Conservation (phyloP, 2,113 vertebrate genomes). For the Natator depressus region DNA sequence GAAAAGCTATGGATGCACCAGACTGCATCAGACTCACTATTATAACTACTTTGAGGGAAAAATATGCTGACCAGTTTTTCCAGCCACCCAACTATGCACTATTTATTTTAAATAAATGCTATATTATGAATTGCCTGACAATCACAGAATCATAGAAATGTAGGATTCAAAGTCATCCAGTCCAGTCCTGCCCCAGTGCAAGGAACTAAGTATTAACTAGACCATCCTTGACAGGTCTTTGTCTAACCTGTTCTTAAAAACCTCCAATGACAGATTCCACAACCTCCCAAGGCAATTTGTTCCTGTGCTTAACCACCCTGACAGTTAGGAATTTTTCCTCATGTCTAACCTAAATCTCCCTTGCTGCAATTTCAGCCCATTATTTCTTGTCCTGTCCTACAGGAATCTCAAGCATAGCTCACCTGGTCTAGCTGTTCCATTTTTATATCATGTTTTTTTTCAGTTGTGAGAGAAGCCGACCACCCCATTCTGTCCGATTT, state of each 20-base stretch:
- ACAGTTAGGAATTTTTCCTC: not conserved
- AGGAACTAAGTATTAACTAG: not conserved
- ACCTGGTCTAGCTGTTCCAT: not conserved
- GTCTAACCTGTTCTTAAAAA: not conserved
- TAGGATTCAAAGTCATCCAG: not conserved
- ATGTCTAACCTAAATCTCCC: not conserved
- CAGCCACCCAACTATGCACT: not conserved
- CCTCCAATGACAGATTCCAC: not conserved
- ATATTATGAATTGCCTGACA: not conserved
- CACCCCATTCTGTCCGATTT: not conserved
- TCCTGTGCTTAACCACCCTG: not conserved
- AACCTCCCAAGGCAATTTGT: not conserved
- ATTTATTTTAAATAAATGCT: not conserved
- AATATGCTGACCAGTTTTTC: not conserved
- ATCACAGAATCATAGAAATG: not conserved
- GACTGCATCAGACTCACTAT: not conserved
- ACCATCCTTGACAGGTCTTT: not conserved
- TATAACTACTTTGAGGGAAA: not conserved
- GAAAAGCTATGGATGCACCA: not conserved
- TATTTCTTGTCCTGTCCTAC: not conserved
- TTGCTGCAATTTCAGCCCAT: not conserved
- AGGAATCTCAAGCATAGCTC: not conserved
- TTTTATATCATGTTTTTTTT: not conserved
- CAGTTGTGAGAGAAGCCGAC: not conserved
- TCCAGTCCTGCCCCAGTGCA: not conserved